Conservation (phyloP, 2,797 vertebrate species). For the Mormyrops attenuatus region DNA sequence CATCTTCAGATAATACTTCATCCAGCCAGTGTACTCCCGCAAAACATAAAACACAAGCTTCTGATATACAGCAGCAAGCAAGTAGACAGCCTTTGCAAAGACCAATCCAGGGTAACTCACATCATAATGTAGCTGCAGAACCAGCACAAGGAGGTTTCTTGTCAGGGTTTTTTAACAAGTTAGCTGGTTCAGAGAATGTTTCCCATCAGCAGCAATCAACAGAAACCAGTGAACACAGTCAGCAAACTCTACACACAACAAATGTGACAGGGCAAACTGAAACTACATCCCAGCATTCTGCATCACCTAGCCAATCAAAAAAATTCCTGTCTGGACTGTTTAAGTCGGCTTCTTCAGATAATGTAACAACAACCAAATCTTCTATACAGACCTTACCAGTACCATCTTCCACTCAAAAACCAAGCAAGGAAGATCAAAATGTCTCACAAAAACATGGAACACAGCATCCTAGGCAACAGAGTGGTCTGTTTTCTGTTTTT, state of each 20-base stretch:
- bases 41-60: constrained; percentile 41
- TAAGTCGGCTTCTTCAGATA: constrained; percentile 57
- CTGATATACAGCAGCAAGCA: constrained; percentile 44
- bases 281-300: constrained; percentile 37
- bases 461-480: constrained; percentile 51
- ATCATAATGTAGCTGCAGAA: constrained; percentile 49
- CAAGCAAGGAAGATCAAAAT: constrained; percentile 29
- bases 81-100: constrained; percentile 59
- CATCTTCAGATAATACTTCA: constrained; percentile 51
- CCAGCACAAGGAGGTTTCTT: constrained; percentile 63
- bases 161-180: constrained; percentile 70
- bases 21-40: constrained; percentile 32
- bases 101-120: constrained; percentile 57
- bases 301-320: constrained; percentile 47
- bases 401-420: constrained; percentile 24
- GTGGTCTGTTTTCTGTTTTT: constrained; percentile 70
- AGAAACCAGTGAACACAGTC: constrained; percentile 28
- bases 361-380: constrained; percentile 42
- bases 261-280: constrained; percentile 36
- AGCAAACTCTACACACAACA: constrained; percentile 43
- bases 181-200: constrained; percentile 62
- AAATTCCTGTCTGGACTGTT: constrained; percentile 66
- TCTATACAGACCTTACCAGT: constrained; percentile 38
- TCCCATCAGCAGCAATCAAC: constrained; percentile 43
- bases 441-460: constrained; percentile 29